Base-by-base conservation (phyloP, 2,888 invertebrate genomes). In the Drosophila subquinaria region DNA sequence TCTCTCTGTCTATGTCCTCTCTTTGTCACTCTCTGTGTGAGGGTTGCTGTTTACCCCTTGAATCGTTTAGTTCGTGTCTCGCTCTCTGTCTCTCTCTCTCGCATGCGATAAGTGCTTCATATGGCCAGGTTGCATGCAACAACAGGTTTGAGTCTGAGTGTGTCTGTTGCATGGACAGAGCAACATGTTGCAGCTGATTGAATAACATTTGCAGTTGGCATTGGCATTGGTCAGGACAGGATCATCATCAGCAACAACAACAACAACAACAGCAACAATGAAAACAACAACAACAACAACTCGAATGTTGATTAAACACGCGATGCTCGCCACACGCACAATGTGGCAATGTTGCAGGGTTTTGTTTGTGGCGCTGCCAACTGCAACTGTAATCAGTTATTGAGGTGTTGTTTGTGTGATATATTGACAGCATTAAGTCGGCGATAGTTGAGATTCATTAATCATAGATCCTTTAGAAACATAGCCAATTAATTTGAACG, bases 341-440 rank as follows among this genome's bases (percentile, higher is more conserved):
- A 51, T 33, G 64, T 42, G 55, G 42, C 33, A 55, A 17, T 43
- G 56, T 56, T 30, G 57, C 56, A 56, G 35, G n/a, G 43, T n/a
- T 43, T 20, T 27, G 5, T 27, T 6, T 56, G 56, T 35, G 43
- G 35, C 43, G 56, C 56, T 56, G 56, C 23, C 33, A 55, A 56
- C 43, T 57, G 56, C 51, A 61, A 57, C 61, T 60, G 78, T 76
- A 82, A 81, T 82, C 76, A 70, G 72, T 66, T 79, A 64, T 66
- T 59, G 50, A 69, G 77, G 86, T 76, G 86, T 79, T 69, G 51
- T 36, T 51, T 20, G 51, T 72, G 56, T 88, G 86, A 86, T 87
- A 82, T 82, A 86, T 86, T 87, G 86, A 86, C 82, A 81, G 84
- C 86, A 86, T 86, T 86, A 87, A 81, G 69, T 52, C 62, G 20